Conservation (phyloP, 2,113 vertebrate species). For the Hemiscyllium ocellatum region DNA sequence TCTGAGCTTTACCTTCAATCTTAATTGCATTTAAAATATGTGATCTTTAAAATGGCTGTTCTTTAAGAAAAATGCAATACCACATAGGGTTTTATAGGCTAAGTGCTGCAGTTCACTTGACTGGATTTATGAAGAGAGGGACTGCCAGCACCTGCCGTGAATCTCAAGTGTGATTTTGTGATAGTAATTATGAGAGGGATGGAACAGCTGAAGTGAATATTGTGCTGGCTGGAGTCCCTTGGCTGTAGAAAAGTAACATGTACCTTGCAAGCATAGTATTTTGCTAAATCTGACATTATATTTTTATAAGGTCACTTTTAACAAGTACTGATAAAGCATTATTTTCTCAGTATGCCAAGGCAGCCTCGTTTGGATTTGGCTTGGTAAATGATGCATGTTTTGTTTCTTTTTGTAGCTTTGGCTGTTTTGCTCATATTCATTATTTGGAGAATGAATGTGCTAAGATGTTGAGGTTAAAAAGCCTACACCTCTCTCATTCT, state of each 20-base stretch:
- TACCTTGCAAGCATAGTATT: constrained; percentile 47
- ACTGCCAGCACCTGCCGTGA: constrained; percentile 42
- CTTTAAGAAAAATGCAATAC: background rate
- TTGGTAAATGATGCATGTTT: constrained; percentile 30
- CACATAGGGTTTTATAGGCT: background rate
- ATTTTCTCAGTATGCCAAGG: constrained; percentile 47
- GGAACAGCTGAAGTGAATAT: constrained; percentile 48
- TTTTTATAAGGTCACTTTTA: constrained; percentile 52
- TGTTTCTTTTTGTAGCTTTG: background rate
- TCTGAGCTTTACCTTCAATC: background rate
- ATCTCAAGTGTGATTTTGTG: constrained; percentile 49
- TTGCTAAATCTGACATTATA: constrained; percentile 55
- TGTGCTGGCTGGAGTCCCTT: constrained; percentile 43
- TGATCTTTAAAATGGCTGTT: background rate
- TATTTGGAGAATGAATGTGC: background rate
- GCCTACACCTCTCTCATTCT: background rate
- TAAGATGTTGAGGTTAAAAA: background rate
- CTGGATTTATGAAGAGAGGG: background rate
- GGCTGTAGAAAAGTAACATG: constrained; percentile 47
- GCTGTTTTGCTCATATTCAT: constrained; percentile 4
- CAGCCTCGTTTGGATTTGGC: constrained; percentile 43
- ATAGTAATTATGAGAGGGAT: constrained; percentile 55
- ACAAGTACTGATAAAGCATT: constrained; percentile 47
- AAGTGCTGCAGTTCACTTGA: background rate
- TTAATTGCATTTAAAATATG: constrained; percentile 27